Base-by-base conservation (phyloP, 2,797 vertebrate genomes). In the Cyprinodon diabolis region DNA sequence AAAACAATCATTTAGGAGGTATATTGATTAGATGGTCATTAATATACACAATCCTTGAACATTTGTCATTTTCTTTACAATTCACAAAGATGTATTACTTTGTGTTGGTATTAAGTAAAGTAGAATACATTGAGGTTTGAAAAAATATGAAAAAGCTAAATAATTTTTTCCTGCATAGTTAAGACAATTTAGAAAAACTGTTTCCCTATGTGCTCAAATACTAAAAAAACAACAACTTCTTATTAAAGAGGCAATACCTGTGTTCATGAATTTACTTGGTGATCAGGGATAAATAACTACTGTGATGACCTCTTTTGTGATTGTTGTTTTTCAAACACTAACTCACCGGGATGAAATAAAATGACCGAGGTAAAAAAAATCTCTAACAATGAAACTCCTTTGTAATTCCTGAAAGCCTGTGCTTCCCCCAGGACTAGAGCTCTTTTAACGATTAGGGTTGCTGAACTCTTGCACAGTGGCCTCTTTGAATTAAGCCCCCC, bases 401-500 rank as follows among this genome's bases (percentile, higher is more conserved):
- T 88, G 82, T 90, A 78, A 85, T 86, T 86, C 74, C 68, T 86
- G 86, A 89, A 92, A 90, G 89, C 80, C 72, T 55, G 76, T 68
- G 43, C 65, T 74, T 7, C 91, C 82, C 82, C 51, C 57, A 89
- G 86, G 92, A 88, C 69, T 43, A 11, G 66, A 78, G 87, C 89
- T 91, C 83, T 89, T 89, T 87, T 74, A 82, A 85, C 63, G 86
- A 93, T 93, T 93, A 93, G 89, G 83, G 65, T 79, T 84, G 88
- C 83, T 85, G 86, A 90, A 92, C 90, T 90, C 86, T 90, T 57
- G 15, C 84, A 51, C 81, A 86, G 87, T 80, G 77, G 83, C 72
- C 87, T 87, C 90, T 91, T 92, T 90, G 87, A 93, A 91, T 93
- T 91, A 89, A 92, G 86, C 86, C 87, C 84, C 89, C 90, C 85